Evolutionary conservation across 1,140 invertebrate genomes (phyloP).

Genomic region (Drosophila takahashii): DNA sequence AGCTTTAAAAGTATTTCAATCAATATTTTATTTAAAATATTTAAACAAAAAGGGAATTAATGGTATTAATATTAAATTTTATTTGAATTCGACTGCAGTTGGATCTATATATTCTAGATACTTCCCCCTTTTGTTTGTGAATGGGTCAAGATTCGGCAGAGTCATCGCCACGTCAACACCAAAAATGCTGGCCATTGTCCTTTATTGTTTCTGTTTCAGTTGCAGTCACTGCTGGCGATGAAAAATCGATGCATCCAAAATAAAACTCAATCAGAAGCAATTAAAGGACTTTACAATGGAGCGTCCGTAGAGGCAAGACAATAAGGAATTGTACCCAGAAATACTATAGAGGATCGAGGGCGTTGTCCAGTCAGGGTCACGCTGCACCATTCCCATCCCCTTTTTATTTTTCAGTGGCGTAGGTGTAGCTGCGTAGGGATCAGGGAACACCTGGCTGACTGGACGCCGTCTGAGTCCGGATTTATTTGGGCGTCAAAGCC

Average conservation of each 20-base stretch:
- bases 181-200: slow-evolving; percentile 25
- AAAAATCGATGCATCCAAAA: slow-evolving; percentile 39
- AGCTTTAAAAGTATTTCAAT: not conserved
- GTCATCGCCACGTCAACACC: slow-evolving; percentile 34
- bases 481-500: slow-evolving; percentile 62
- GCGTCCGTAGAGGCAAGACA: slow-evolving; percentile 54
- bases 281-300: slow-evolving; percentile 66
- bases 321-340: slow-evolving; percentile 54
- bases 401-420: slow-evolving; percentile 6
- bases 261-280: slow-evolving; percentile 73
- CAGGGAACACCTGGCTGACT: slow-evolving; percentile 59
- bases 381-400: slow-evolving; percentile 7
- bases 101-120: not conserved
- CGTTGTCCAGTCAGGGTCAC: slow-evolving; percentile 43
- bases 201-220: slow-evolving; percentile 25
- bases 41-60: not conserved
- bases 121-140: slow-evolving; percentile 2
- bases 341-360: slow-evolving; percentile 27
- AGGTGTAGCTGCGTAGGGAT: slow-evolving; percentile 44
- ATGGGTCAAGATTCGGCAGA: slow-evolving; percentile 22
- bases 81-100: too few relatives aligned
- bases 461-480: slow-evolving; percentile 41
- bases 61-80: not conserved
- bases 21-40: not conserved
- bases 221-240: slow-evolving; percentile 44